These are phyloP conservation scores for Phalangium opilio DNA, from an alignment of 2,888 invertebrate genomes.

Conservation along the genomic window DNA sequence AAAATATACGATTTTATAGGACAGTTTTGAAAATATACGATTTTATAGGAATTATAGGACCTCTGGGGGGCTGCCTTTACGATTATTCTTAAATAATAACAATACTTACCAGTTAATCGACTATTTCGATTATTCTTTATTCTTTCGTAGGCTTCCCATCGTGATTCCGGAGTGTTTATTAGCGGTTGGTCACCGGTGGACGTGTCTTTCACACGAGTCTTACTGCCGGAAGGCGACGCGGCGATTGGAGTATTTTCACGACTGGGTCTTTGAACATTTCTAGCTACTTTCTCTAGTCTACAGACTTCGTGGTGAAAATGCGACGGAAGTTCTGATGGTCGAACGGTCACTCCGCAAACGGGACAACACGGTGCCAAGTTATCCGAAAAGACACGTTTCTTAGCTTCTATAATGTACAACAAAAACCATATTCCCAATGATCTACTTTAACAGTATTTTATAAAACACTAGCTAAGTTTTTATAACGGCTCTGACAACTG, in stretches of 20 bases:
- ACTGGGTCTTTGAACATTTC: conserved; percentile 4
- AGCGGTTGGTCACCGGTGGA: too few relatives aligned
- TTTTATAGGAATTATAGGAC: too few relatives aligned
- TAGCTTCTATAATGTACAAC: conserved; percentile 3
- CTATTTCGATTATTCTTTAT: conserved; percentile 56
- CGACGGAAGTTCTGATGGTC: conserved; percentile 63
- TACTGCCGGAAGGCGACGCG: neutral
- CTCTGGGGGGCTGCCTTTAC: too few relatives aligned
- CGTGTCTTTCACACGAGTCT: too few relatives aligned
- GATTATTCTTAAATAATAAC: too few relatives aligned
- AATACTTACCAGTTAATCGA: conserved; percentile 34
- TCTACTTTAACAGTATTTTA: too few relatives aligned
- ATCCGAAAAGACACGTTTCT: conserved; percentile 4
- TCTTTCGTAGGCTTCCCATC: conserved; percentile 47
- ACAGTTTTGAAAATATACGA: too few relatives aligned
- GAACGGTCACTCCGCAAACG: conserved; percentile 68
- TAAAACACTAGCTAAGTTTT: too few relatives aligned
- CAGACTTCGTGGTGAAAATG: conserved; percentile 68
- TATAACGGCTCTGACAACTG: too few relatives aligned
- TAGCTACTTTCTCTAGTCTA: conserved; percentile 36
- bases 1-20: too few relatives aligned
- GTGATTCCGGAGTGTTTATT: too few relatives aligned
- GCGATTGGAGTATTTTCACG: conserved; percentile 1
- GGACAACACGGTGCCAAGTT: conserved; percentile 44
- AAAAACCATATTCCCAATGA: too few relatives aligned